These are phyloP conservation scores for Sylvia atricapilla DNA, from an alignment of 2,113 vertebrate species.

Conservation along the genomic window DNA sequence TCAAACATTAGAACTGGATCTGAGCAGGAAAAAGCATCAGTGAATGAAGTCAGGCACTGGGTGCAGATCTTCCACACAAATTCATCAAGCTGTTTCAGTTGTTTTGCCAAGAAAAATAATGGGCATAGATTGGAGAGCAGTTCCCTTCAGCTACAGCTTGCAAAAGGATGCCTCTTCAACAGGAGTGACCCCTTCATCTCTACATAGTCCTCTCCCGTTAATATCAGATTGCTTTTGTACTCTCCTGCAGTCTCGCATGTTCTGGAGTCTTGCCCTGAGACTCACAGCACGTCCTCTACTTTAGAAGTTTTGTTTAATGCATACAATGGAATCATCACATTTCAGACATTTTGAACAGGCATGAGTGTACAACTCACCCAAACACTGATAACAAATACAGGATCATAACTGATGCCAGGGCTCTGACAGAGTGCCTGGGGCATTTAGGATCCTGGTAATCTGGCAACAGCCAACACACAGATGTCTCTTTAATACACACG, in stretches of 20 bases:
- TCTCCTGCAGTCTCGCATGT: accelerated
- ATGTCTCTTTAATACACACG: not conserved
- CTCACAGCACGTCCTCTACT: not conserved
- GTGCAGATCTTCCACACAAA: not conserved
- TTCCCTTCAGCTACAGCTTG: not conserved
- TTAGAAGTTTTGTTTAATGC: accelerated
- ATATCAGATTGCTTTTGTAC: not conserved
- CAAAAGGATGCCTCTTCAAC: not conserved
- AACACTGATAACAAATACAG: not conserved
- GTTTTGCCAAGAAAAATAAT: not conserved
- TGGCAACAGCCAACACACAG: not conserved
- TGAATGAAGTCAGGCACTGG: not conserved
- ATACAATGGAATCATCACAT: not conserved
- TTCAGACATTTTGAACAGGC: not conserved
- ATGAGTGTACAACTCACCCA: not conserved
- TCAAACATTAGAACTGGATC: not conserved
- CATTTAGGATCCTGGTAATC: not conserved
- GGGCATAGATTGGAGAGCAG: not conserved
- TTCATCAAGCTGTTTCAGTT: not conserved
- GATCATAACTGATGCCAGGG: not conserved
- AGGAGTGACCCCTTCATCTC: not conserved
- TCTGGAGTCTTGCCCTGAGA: not conserved
- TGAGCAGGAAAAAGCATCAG: not conserved
- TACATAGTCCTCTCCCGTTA: not conserved
- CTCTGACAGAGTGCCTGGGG: not conserved